A percentile compares a stretch with the other conserved stretches of the same genome.
Evolutionary conservation across 2,113 vertebrate species (phyloP).

Genomic region (Pseudorasbora parva): DNA sequence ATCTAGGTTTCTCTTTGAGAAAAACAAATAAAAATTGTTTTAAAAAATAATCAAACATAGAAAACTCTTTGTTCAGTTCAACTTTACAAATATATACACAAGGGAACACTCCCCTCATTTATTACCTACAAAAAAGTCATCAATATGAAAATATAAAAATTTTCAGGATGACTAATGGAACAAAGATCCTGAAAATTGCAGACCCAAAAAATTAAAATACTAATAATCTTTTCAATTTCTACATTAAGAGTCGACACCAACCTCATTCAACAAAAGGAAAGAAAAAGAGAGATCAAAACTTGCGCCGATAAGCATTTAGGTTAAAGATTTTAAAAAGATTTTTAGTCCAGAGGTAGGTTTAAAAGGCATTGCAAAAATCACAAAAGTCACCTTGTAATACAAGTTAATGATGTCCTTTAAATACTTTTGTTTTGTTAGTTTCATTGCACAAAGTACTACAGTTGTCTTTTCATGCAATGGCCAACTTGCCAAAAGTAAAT

Average conservation of each 20-base stretch:
- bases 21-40: neutral
- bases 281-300: neutral
- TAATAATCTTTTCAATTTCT: neutral
- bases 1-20: neutral
- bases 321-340: neutral
- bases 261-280: neutral
- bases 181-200: neutral
- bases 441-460: neutral
- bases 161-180: neutral
- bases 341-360: slow-evolving; percentile 13
- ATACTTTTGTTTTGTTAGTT: neutral
- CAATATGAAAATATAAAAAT: neutral
- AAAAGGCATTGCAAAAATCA: neutral
- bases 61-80: neutral
- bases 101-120: neutral
- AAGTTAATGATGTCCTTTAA: neutral
- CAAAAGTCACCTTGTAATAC: slow-evolving; percentile 13
- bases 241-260: neutral
- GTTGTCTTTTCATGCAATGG: neutral
- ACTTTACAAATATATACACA: slow-evolving; percentile 12
- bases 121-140: neutral
- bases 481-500: neutral
- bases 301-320: neutral
- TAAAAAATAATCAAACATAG: neutral
- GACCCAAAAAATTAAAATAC: neutral